Evolutionary conservation across 2,888 invertebrate species (phyloP).

Genomic region (Epinotia nisella): DNA sequence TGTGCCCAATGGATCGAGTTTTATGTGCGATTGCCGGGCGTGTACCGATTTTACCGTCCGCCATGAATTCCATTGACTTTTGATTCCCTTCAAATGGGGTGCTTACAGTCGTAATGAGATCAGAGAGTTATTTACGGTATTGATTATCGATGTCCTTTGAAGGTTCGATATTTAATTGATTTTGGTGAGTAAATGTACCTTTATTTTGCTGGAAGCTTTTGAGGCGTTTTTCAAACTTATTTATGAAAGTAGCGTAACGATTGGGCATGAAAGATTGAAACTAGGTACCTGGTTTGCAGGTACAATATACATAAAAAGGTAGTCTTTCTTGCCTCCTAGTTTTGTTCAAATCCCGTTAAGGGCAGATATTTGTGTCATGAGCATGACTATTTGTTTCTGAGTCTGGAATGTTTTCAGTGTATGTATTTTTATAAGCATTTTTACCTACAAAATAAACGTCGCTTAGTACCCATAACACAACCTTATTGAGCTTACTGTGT

Average conservation of each 20-base stretch:
- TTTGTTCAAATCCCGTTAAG: no score
- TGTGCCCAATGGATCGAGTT: conserved; percentile 62
- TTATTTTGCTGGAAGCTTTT: not conserved
- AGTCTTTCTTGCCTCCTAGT: no score
- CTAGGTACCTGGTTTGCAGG: no score
- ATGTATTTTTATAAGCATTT: no score
- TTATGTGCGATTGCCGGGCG: conserved; percentile 58
- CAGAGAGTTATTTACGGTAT: conserved; percentile 43
- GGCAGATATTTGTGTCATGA: no score
- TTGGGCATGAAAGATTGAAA: not conserved
- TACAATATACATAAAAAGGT: no score
- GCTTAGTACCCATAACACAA: no score
- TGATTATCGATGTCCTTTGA: conserved; percentile 34
- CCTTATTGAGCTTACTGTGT: no score
- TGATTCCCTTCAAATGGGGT: conserved; percentile 59
- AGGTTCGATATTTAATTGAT: conserved; percentile 22
- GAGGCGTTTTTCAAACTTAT: not conserved
- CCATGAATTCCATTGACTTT: conserved; percentile 67
- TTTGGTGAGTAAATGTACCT: conserved; percentile 10
- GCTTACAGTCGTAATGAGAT: conserved; percentile 57
- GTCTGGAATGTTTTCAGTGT: no score
- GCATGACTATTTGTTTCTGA: no score
- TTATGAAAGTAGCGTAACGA: not conserved
- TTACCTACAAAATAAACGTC: no score
- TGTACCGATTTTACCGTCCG: conserved; percentile 50